Percentiles rank a stretch among this genome's conserved stretches.
phyloP scores from a whole-genome alignment of 2,797 vertebrate species.

The Phalanger gymnotis region DNA sequence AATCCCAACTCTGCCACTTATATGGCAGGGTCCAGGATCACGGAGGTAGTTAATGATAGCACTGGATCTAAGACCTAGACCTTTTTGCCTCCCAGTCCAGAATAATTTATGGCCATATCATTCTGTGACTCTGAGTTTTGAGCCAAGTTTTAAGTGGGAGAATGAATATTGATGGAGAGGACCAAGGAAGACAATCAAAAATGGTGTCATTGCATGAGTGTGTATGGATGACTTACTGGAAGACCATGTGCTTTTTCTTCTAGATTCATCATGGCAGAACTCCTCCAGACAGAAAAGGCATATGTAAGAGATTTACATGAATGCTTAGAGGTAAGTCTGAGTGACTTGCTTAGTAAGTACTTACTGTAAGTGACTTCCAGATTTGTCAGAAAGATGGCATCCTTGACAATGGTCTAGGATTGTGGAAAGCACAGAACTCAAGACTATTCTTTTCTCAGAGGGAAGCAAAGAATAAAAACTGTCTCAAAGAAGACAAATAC shows the following conservation, averaged over 20 bases:
- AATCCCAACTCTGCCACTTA: neutral
- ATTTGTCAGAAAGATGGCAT: neutral
- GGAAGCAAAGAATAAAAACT: neutral
- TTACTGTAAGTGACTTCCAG: neutral
- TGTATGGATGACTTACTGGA: conserved; percentile 48
- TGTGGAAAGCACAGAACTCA: neutral
- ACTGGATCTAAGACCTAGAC: neutral
- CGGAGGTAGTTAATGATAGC: neutral
- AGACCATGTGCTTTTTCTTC: conserved; percentile 6
- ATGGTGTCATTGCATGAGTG: neutral
- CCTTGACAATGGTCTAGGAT: neutral
- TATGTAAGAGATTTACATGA: conserved; percentile 97
- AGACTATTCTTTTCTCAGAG: neutral
- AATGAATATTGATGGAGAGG: neutral
- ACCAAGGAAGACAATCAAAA: neutral
- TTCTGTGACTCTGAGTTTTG: neutral
- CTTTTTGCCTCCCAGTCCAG: neutral
- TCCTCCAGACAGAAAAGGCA: conserved; percentile 97
- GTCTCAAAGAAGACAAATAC: neutral
- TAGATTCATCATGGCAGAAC: conserved; percentile 98
- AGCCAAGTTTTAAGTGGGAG: neutral
- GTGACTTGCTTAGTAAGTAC: neutral
- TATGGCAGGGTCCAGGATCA: neutral
- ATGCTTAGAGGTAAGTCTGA: conserved; percentile 93
- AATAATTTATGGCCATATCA: neutral